Percentiles rank a stretch among this genome's conserved stretches.
Conservation (phyloP, 2,113 vertebrate genomes). For the Carassius carassius region DNA sequence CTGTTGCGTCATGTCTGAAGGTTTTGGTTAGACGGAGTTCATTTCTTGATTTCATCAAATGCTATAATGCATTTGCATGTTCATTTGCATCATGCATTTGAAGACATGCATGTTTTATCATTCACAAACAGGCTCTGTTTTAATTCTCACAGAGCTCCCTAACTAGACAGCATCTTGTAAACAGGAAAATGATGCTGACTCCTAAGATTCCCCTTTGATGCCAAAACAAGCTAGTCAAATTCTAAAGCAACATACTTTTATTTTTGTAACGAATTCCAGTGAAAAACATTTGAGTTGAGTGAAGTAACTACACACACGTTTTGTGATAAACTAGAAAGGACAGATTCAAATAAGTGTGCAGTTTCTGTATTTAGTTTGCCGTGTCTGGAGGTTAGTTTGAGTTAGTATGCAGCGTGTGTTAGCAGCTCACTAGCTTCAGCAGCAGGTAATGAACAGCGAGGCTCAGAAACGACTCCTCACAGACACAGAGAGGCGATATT, state of each 20-base stretch:
- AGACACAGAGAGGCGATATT: not conserved
- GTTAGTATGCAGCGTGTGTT: too few relatives aligned
- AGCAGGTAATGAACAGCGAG: constrained; percentile 6
- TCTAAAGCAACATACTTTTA: not conserved
- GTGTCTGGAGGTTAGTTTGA: not conserved
- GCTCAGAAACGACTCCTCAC: not conserved
- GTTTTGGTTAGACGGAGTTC: not conserved
- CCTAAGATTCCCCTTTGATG: too few relatives aligned
- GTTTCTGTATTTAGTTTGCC: not conserved
- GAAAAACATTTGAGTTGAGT: not conserved
- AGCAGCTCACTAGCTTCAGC: not conserved
- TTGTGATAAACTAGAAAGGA: too few relatives aligned
- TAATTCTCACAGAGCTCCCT: too few relatives aligned
- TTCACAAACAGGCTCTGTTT: too few relatives aligned
- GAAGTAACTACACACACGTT: too few relatives aligned
- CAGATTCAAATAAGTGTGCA: not conserved
- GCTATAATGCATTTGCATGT: not conserved
- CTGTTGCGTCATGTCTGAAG: not conserved
- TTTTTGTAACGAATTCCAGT: not conserved
- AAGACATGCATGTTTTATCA: not conserved
- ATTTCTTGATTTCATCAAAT: not conserved
- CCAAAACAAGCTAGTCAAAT: not conserved
- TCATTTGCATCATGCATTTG: too few relatives aligned
- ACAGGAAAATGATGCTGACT: too few relatives aligned
- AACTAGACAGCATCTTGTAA: not conserved